These are phyloP conservation scores for Drosophila histrio DNA, from an alignment of 2,888 invertebrate genomes.

Conservation along the genomic window DNA sequence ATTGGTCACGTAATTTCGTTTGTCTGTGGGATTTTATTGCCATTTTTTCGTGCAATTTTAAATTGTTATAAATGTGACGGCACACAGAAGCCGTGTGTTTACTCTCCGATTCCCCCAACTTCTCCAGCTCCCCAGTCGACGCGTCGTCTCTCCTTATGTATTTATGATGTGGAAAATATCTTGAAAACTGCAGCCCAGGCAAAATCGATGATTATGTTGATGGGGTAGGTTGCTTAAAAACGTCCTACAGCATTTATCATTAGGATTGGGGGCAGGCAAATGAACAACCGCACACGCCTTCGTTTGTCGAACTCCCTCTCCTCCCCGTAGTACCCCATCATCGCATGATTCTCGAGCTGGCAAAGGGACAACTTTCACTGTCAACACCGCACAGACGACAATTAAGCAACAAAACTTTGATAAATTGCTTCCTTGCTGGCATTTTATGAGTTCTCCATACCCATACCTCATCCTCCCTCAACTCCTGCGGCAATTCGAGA, in stretches of 20 bases:
- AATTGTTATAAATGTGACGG: conserved; percentile 83
- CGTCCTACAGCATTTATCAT: conserved; percentile 53
- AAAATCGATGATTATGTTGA: conserved; percentile 63
- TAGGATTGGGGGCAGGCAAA: conserved; percentile 38
- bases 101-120: conserved; percentile 15
- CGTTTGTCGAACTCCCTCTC: conserved; percentile 2
- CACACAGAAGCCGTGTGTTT: conserved; percentile 64
- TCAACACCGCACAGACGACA: conserved; percentile 73
- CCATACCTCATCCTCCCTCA: not conserved
- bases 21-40: conserved; percentile 84
- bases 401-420: conserved; percentile 81
- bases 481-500: conserved; percentile 9
- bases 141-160: conserved; percentile 61
- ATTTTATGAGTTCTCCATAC: conserved; percentile 61
- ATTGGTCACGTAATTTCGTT: conserved; percentile 84
- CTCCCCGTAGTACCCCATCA: not conserved
- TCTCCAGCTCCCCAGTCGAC: not conserved
- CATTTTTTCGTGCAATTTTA: conserved; percentile 78
- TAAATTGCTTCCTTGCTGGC: conserved; percentile 79
- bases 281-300: conserved; percentile 55
- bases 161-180: conserved; percentile 81
- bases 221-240: conserved; percentile 21
- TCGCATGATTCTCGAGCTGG: conserved; percentile 8
- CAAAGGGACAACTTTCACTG: conserved; percentile 59
- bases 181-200: conserved; percentile 61